Evolutionary conservation across 2,797 vertebrate species (phyloP).

Genomic region (Lithobates sylvaticus): DNA sequence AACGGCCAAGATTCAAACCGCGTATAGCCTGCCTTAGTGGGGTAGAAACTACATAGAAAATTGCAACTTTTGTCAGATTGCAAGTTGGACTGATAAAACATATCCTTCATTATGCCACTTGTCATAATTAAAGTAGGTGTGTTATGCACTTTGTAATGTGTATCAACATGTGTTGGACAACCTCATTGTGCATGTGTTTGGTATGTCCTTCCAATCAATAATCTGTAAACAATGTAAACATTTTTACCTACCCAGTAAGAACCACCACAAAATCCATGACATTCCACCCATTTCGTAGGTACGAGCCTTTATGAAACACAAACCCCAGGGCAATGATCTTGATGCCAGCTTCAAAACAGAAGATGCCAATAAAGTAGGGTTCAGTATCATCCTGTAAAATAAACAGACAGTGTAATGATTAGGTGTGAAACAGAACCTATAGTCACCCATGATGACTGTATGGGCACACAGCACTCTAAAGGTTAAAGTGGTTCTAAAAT

Average conservation of each 20-base stretch:
- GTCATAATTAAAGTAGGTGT: too few relatives aligned
- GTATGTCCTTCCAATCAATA: too few relatives aligned
- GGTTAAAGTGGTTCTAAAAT: too few relatives aligned
- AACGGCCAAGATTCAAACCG: too few relatives aligned
- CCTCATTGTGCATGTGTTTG: too few relatives aligned
- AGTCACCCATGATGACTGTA: neutral
- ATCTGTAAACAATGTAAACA: neutral
- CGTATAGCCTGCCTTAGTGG: too few relatives aligned
- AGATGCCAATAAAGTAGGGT: constrained; percentile 98
- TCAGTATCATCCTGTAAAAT: constrained; percentile 90
- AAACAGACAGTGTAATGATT: neutral
- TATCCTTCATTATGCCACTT: too few relatives aligned
- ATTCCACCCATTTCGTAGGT: constrained; percentile 94
- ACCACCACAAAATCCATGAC: constrained; percentile 99
- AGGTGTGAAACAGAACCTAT: neutral
- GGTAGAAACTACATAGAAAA: too few relatives aligned
- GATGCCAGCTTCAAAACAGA: constrained; percentile 97
- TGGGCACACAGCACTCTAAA: neutral
- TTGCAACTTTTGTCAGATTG: too few relatives aligned
- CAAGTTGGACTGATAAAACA: too few relatives aligned
- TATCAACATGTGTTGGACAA: too few relatives aligned
- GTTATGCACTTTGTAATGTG: too few relatives aligned
- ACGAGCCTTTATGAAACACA: constrained; percentile 95
- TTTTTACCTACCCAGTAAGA: constrained; percentile 87
- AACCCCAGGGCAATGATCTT: constrained; percentile 97